Base-by-base conservation (phyloP, 2,888 invertebrate genomes). In the Cataglyphis cursor region DNA sequence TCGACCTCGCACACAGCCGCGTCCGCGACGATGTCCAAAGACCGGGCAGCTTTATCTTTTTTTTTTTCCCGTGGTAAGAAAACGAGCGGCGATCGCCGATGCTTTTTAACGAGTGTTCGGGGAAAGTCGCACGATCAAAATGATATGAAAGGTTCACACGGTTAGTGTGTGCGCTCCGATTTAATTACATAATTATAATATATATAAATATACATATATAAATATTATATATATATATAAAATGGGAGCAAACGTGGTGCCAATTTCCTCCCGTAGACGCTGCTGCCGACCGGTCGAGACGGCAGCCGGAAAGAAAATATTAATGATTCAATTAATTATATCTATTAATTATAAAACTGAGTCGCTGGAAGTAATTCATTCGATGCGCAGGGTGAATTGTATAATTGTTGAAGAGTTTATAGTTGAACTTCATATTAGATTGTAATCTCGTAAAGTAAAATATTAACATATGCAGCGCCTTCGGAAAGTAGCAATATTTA, bases 201-300 rank as follows among this genome's bases (percentile, higher is more conserved):
- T 51, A 83, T 61, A 81, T 81, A 85, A 66, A 82, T 68, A 82
- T 62, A 41, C 51, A 82, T 76, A 78, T 64, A 81, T 31, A 74
- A 35, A 81, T 73, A 75, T 51, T 62, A 76, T 65, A 83, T 82
- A 65, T 62, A 87, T 76, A 86, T 85, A 91, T 88, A 88, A 89
- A 89, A 91, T 92, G 94, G 94, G 94, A 94, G 94, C 94, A 94
- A 94, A 94, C 91, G 92, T 94, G 94, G 94, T 94, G 94, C 94
- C 94, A 94, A 94, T 94, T 87, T 93, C 88, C 94, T 94, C 94
- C 93, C 94, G 91, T 92, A 93, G 93, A 91, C 92, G 91, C 88
- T 91, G 92, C 92, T 84, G 88, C 82, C 88, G 83, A 61, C 62
- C 90, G 88, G 85, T 70, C 75, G 76, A 70, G 84, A 82, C 73